phyloP scores from a whole-genome alignment of 2,113 vertebrate genomes.

The Amia ocellicauda region DNA sequence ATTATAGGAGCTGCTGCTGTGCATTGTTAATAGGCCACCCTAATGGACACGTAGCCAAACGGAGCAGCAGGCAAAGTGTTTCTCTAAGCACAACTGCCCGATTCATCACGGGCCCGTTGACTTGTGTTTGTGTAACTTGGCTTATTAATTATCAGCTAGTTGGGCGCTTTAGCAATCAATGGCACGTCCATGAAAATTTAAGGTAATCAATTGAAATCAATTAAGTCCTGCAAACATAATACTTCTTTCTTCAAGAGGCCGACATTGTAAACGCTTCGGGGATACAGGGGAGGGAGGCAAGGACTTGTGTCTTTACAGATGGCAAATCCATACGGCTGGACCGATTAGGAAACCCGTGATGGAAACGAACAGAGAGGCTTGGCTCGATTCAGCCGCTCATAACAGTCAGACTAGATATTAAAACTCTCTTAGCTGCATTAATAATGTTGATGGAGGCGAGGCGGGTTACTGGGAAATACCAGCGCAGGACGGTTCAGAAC shows the following conservation, averaged over 20 bases:
- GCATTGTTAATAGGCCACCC: slow-evolving; percentile 53
- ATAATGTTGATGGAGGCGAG: slow-evolving; percentile 30
- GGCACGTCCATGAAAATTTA: slow-evolving; percentile 22
- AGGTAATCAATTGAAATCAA: slow-evolving; percentile 46
- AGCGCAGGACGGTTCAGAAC: slow-evolving; percentile 16
- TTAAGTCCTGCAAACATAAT: slow-evolving; percentile 41
- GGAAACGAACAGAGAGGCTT: slow-evolving; percentile 3
- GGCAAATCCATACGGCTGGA: not conserved
- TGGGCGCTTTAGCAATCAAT: slow-evolving; percentile 43
- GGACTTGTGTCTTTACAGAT: slow-evolving; percentile 3
- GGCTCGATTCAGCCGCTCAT: not conserved
- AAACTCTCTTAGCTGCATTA: slow-evolving; percentile 26
- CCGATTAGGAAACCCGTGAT: slow-evolving; percentile 2
- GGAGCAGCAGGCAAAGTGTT: slow-evolving; percentile 48
- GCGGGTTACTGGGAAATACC: slow-evolving; percentile 13
- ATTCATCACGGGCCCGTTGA: slow-evolving; percentile 72
- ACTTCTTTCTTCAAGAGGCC: slow-evolving; percentile 9
- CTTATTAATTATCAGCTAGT: slow-evolving; percentile 76
- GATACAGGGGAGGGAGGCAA: not conserved
- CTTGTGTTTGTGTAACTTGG: slow-evolving; percentile 60
- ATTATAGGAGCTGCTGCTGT: slow-evolving; percentile 46
- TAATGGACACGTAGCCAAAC: slow-evolving; percentile 52
- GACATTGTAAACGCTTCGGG: slow-evolving; percentile 4
- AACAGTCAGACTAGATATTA: slow-evolving; percentile 19
- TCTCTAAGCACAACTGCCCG: slow-evolving; percentile 43